phyloP scores from a whole-genome alignment of 2,797 vertebrate species.

The Agapornis canus region DNA sequence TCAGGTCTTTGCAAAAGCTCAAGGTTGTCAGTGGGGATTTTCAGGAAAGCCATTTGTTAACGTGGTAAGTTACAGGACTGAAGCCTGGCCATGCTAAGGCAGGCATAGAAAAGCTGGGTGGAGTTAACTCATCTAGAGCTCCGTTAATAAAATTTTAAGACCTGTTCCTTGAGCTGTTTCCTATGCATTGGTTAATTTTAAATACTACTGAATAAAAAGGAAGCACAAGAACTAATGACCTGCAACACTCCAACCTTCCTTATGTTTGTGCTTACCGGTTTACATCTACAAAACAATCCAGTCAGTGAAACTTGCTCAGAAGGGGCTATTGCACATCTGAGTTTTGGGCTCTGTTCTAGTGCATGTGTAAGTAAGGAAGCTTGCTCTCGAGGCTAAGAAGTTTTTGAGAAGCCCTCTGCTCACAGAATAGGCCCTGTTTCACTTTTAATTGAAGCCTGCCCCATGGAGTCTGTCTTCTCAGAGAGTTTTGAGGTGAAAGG shows the following conservation, averaged over 20 bases:
- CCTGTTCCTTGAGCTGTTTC: not conserved
- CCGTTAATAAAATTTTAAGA: not conserved
- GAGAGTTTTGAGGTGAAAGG: not conserved
- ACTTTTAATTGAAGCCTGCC: not conserved
- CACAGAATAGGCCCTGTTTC: fast-evolving
- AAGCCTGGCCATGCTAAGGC: not conserved
- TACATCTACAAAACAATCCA: not conserved
- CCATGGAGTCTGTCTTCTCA: not conserved
- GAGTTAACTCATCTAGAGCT: not conserved
- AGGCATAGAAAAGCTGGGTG: not conserved
- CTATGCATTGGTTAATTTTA: not conserved
- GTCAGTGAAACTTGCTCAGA: not conserved
- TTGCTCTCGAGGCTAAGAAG: not conserved
- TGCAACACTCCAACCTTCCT: not conserved
- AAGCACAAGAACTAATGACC: not conserved
- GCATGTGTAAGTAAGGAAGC: not conserved
- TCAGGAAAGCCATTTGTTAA: not conserved
- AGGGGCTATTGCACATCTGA: not conserved
- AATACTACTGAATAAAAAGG: not conserved
- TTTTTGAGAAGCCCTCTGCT: not conserved
- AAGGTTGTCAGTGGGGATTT: not conserved
- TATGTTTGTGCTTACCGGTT: not conserved
- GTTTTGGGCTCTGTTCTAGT: not conserved
- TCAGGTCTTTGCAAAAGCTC: not conserved
- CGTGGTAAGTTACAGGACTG: not conserved